phyloP scores from a whole-genome alignment of 1,140 invertebrate genomes.

The Neodiprion virginianus region DNA sequence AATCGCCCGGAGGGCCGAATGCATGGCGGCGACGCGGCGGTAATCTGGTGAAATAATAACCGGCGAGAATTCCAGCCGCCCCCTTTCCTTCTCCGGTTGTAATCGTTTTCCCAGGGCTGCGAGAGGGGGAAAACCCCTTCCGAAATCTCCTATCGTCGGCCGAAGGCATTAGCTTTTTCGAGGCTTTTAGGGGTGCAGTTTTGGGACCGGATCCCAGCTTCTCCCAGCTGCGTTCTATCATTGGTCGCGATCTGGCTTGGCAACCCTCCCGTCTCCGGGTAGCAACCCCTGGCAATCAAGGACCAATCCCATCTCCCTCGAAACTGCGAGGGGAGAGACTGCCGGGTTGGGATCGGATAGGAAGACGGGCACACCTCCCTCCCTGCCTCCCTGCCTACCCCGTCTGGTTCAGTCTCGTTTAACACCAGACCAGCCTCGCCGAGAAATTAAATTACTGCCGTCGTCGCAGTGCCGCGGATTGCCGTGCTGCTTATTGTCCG shows the following conservation, averaged over 20 bases:
- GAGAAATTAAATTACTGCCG: too few relatives aligned
- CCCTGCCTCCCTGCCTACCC: conserved; percentile 17
- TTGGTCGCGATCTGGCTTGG: conserved; percentile 57
- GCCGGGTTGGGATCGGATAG: background rate
- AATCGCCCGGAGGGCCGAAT: background rate
- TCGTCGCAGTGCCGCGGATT: too few relatives aligned
- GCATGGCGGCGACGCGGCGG: too few relatives aligned
- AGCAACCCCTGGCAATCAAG: conserved; percentile 54
- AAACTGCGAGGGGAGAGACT: conserved; percentile 27
- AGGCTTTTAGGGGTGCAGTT: background rate
- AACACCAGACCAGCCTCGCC: too few relatives aligned
- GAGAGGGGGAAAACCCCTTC: background rate
- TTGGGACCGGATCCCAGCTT: background rate
- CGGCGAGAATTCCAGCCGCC: background rate
- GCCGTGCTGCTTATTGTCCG: too few relatives aligned
- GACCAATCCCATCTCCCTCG: conserved; percentile 50
- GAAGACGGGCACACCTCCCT: background rate
- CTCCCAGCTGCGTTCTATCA: conserved; percentile 47
- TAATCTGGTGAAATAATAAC: too few relatives aligned
- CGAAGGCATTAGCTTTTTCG: background rate
- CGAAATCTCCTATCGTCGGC: background rate
- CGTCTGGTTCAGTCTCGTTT: background rate
- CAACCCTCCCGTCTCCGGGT: conserved; percentile 46
- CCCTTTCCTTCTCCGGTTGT: background rate
- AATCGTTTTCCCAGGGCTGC: background rate